These are phyloP conservation scores for Hedya salicella DNA, from an alignment of 2,888 invertebrate genomes.

Conservation along the genomic window DNA sequence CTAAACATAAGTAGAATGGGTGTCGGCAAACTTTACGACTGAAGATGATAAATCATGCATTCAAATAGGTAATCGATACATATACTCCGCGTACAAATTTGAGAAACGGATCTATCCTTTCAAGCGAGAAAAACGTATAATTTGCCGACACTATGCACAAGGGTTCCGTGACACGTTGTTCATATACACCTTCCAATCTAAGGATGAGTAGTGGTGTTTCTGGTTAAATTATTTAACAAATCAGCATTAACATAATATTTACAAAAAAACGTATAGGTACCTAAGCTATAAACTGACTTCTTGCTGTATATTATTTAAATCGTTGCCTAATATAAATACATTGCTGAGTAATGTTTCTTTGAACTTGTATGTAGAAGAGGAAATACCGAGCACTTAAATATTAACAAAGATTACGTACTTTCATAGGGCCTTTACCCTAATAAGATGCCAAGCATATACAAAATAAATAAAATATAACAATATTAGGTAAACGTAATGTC, in stretches of 20 bases:
- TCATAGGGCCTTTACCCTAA: constrained; percentile 20
- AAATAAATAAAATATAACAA: constrained; percentile 39
- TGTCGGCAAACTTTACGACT: constrained; percentile 2
- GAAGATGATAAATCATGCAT: too few relatives aligned
- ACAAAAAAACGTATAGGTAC: not conserved
- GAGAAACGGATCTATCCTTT: too few relatives aligned
- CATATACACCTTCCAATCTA: not conserved
- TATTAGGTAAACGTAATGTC: constrained; percentile 37
- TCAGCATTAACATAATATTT: constrained; percentile 1
- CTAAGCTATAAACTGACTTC: not conserved
- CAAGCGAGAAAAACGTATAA: not conserved
- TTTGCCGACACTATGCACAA: constrained; percentile 7
- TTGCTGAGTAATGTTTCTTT: constrained; percentile 2
- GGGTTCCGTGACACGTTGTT: not conserved
- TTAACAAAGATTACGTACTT: constrained; percentile 19
- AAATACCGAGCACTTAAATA: constrained; percentile 8
- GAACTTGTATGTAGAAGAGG: not conserved
- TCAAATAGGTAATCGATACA: too few relatives aligned
- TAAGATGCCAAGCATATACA: constrained; percentile 36
- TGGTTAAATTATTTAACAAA: not conserved
- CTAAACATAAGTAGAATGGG: constrained; percentile 8
- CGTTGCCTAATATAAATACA: constrained; percentile 11
- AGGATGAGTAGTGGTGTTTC: not conserved
- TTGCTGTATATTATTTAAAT: not conserved
- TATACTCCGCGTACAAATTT: too few relatives aligned